Conservation (phyloP, 2,113 vertebrate genomes). For the Ceyx margarethae region DNA sequence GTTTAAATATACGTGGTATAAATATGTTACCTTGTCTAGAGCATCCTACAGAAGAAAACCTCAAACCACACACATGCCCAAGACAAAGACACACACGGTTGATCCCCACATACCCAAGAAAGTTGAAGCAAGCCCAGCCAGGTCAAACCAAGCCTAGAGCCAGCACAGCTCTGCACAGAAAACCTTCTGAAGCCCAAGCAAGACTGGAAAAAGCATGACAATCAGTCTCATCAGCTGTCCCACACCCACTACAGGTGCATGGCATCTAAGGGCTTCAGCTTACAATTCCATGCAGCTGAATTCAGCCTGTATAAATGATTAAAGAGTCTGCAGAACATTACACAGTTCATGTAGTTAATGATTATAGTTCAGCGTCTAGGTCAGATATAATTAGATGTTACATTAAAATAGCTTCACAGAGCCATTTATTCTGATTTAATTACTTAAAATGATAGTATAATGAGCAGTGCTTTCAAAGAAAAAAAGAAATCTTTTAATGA, state of each 20-base stretch:
- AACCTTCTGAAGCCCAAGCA: rapidly evolving
- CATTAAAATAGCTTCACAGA: conserved; percentile 86
- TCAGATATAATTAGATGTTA: conserved; percentile 93
- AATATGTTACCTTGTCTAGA: neutral
- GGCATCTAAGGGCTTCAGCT: conserved; percentile 20
- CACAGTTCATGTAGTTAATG: conserved; percentile 91
- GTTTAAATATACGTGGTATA: neutral
- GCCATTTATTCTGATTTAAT: conserved; percentile 92
- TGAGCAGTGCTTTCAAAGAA: conserved; percentile 77
- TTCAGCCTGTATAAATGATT: conserved; percentile 86
- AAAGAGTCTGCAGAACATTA: conserved; percentile 81
- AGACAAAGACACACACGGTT: rapidly evolving
- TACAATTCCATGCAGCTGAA: conserved; percentile 65
- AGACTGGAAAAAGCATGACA: neutral
- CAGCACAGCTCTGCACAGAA: rapidly evolving
- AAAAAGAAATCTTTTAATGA: conserved; percentile 76
- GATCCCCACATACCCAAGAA: rapidly evolving
- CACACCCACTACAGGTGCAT: conserved; percentile 52
- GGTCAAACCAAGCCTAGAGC: rapidly evolving
- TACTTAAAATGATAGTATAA: conserved; percentile 91
- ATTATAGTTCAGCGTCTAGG: conserved; percentile 89
- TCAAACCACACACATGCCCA: rapidly evolving
- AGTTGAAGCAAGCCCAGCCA: neutral
- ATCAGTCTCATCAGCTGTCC: neutral
- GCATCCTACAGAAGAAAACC: neutral